phyloP scores from a whole-genome alignment of 2,797 vertebrate genomes.

The Todus mexicanus region DNA sequence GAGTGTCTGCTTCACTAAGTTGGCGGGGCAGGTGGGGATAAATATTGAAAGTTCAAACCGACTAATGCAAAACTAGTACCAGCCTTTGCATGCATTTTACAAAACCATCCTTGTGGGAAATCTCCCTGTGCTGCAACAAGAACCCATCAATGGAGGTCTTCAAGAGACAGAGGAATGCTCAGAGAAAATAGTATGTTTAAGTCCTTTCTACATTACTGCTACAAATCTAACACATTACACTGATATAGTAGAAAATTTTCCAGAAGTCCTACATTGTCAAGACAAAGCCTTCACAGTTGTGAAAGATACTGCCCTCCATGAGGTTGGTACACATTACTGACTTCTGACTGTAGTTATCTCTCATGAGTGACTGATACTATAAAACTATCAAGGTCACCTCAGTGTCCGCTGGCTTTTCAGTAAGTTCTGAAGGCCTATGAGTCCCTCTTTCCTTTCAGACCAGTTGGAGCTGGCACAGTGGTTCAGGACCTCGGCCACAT shows the following conservation, averaged over 20 bases:
- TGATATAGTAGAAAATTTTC: background rate
- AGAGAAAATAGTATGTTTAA: background rate
- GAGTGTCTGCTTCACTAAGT: background rate
- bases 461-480: slow-evolving; percentile 98
- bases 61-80: background rate
- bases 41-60: background rate
- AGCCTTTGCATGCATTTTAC: background rate
- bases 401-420: slow-evolving; percentile 87
- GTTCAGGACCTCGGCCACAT: slow-evolving; percentile 96
- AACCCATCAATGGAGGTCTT: background rate
- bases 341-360: background rate
- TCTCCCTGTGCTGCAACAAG: background rate
- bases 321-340: background rate
- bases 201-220: background rate
- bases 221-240: background rate
- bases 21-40: background rate
- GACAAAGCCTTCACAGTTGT: background rate
- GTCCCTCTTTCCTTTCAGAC: slow-evolving; percentile 96
- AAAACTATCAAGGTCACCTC: slow-evolving; percentile 72
- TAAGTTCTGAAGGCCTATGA: slow-evolving; percentile 89
- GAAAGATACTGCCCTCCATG: background rate
- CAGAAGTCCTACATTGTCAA: background rate
- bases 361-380: background rate
- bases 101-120: background rate
- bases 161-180: background rate